Conservation (phyloP, 2,888 invertebrate genomes). For the Dryococelus australis region DNA sequence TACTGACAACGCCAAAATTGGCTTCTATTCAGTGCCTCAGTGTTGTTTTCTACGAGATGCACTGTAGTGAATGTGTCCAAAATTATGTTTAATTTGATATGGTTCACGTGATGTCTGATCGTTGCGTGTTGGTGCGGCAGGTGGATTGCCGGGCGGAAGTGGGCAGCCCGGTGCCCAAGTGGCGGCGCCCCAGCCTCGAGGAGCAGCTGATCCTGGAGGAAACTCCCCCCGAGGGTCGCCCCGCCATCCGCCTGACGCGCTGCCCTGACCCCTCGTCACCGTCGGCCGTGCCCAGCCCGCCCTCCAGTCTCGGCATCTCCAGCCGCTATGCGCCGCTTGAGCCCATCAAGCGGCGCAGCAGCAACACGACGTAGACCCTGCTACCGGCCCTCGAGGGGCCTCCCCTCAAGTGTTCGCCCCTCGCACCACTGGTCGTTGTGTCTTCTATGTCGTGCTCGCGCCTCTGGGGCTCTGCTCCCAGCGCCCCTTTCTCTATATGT, state of each 20-base stretch:
- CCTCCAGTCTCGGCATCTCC: constrained; percentile 35
- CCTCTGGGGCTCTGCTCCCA: not conserved
- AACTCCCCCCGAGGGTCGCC: constrained; percentile 44
- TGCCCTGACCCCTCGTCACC: constrained; percentile 39
- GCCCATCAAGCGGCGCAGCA: constrained; percentile 43
- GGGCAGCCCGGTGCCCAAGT: constrained; percentile 47
- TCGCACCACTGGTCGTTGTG: not conserved
- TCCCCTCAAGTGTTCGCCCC: not conserved
- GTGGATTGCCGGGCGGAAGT: constrained; percentile 43
- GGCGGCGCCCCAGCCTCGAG: constrained; percentile 45
- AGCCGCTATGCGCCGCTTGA: constrained; percentile 45
- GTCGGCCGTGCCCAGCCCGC: constrained; percentile 30
- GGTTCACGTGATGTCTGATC: too few species aligned
- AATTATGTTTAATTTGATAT: too few species aligned
- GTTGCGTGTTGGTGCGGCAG: constrained; percentile 32
- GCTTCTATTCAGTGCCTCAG: too few species aligned
- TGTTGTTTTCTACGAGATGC: too few species aligned
- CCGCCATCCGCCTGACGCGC: constrained; percentile 44
- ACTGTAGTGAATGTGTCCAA: too few species aligned
- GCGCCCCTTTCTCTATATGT: not conserved
- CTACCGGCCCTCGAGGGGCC: not conserved
- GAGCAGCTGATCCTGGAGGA: constrained; percentile 45
- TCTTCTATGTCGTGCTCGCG: not conserved
- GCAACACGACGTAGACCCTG: constrained; percentile 29
- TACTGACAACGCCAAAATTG: too few species aligned